Percentiles rank a stretch among this genome's conserved stretches.
Evolutionary conservation across 1,140 invertebrate species (phyloP).

Genomic region (Caenorhabditis brenneri): DNA sequence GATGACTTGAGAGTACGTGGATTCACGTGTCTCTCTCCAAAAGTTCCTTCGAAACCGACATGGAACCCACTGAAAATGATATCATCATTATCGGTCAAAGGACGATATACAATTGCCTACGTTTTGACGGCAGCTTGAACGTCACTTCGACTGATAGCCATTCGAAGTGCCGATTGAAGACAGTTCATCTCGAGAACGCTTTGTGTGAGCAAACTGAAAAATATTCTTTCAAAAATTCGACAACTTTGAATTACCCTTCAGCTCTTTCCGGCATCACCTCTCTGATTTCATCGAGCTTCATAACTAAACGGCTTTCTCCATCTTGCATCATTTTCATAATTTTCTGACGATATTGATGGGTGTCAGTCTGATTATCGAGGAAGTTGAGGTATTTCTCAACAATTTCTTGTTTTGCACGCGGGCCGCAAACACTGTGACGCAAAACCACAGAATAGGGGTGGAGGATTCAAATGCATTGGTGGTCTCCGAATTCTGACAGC

Average conservation of each 20-base stretch:
- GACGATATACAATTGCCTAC: neutral
- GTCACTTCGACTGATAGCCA: slow-evolving; percentile 84
- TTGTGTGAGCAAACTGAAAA: slow-evolving; percentile 81
- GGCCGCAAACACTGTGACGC: neutral
- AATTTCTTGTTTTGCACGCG: slow-evolving; percentile 56
- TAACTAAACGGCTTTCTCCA: slow-evolving; percentile 80
- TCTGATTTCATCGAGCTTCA: slow-evolving; percentile 95
- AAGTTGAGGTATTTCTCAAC: slow-evolving; percentile 68
- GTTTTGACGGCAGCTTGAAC: slow-evolving; percentile 80
- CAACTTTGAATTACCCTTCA: slow-evolving; percentile 30
- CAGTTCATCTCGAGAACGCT: slow-evolving; percentile 90
- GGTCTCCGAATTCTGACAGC: too few relatives aligned
- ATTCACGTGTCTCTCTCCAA: slow-evolving; percentile 94
- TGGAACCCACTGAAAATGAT: slow-evolving; percentile 84
- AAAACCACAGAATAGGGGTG: too few relatives aligned
- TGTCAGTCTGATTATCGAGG: slow-evolving; percentile 66
- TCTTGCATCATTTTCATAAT: slow-evolving; percentile 81
- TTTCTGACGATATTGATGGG: slow-evolving; percentile 64
- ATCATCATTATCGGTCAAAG: neutral
- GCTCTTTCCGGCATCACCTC: slow-evolving; percentile 51
- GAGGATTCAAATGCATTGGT: too few relatives aligned
- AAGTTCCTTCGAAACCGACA: slow-evolving; percentile 93
- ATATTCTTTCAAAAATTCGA: too few relatives aligned
- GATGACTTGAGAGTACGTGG: slow-evolving; percentile 86
- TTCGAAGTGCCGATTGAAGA: slow-evolving; percentile 88